Percentiles rank a stretch among this genome's conserved stretches.
Conservation (phyloP, 2,113 vertebrate species). For the Carollia perspicillata region DNA sequence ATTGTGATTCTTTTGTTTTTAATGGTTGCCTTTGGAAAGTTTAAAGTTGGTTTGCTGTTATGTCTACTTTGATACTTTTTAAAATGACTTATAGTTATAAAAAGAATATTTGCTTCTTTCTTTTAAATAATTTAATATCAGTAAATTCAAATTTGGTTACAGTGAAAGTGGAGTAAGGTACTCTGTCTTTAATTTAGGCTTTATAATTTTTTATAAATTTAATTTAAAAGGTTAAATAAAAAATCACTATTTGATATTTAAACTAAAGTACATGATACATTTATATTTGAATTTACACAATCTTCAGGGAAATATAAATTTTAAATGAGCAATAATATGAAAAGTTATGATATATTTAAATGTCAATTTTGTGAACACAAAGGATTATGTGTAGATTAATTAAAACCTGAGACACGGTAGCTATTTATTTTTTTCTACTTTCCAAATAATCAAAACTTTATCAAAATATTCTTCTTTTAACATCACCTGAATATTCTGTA, state of each 20-base stretch:
- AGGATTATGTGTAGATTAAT: background rate
- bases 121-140: background rate
- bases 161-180: background rate
- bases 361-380: background rate
- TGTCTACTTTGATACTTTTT: background rate
- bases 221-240: background rate
- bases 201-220: background rate
- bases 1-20: background rate
- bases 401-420: background rate
- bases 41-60: background rate
- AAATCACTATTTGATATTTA: constrained; percentile 2
- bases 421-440: background rate
- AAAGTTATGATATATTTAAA: background rate
- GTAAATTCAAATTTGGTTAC: background rate
- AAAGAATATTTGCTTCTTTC: background rate
- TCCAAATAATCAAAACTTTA: background rate
- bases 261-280: background rate
- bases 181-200: background rate
- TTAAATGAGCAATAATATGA: background rate
- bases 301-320: background rate
- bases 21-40: background rate
- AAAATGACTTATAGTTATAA: background rate
- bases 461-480: background rate
- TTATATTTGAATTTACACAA: background rate
- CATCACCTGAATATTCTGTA: background rate